phyloP scores from a whole-genome alignment of 2,113 vertebrate genomes.

The Oryzias woworae region DNA sequence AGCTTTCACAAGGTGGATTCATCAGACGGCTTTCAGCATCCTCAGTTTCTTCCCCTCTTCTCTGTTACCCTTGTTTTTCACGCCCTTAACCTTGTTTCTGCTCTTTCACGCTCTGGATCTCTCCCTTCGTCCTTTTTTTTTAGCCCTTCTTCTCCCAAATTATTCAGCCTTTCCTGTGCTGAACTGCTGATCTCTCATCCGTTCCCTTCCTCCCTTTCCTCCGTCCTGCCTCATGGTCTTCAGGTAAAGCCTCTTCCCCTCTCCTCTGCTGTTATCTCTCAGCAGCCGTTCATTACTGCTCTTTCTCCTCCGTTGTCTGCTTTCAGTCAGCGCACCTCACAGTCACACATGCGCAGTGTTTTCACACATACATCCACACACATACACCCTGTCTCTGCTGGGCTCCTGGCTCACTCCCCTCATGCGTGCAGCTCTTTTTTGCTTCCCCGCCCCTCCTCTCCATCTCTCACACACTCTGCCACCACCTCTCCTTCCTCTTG shows the following conservation, averaged over 20 bases:
- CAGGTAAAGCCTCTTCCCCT: constrained; percentile 32
- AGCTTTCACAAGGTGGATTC: constrained; percentile 57
- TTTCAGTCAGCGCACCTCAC: constrained; percentile 54
- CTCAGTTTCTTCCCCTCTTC: constrained; percentile 6
- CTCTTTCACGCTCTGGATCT: constrained; percentile 19
- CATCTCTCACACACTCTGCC: constrained; percentile 22
- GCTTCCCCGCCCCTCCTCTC: constrained; percentile 34
- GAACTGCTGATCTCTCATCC: constrained; percentile 17
- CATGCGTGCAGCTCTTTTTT: constrained; percentile 60
- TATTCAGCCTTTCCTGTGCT: constrained; percentile 23
- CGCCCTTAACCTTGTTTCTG: constrained; percentile 21
- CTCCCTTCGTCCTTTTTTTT: constrained; percentile 17
- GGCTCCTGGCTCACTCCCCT: constrained; percentile 59
- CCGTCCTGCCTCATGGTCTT: constrained; percentile 16
- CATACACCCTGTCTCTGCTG: constrained; percentile 34
- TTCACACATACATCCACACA: constrained; percentile 55
- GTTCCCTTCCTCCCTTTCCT: constrained; percentile 4
- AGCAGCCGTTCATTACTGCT: constrained; percentile 55
- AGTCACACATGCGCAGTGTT: constrained; percentile 67
- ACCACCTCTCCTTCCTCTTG: constrained; percentile 37
- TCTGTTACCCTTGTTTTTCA: constrained; percentile 41
- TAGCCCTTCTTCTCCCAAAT: constrained; percentile 13
- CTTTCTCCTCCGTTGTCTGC: constrained; percentile 53
- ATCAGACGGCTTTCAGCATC: constrained; percentile 50
- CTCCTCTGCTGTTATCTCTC: constrained; percentile 41